Conservation (phyloP, 1,140 invertebrate genomes). For the Zaprionus inermis region DNA sequence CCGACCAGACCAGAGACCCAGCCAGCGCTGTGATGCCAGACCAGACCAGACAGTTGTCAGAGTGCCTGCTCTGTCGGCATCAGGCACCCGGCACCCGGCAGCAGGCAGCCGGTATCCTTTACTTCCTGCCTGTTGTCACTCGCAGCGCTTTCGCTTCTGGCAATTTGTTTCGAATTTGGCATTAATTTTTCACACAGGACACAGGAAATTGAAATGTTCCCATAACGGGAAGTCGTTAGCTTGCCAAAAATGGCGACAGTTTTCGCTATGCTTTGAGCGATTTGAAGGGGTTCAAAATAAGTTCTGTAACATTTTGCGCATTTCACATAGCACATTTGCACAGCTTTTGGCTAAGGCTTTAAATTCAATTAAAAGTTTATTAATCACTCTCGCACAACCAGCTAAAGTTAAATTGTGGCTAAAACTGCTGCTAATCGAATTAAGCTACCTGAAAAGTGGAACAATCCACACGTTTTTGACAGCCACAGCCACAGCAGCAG, state of each 20-base stretch:
- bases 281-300: not conserved
- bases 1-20: not conserved
- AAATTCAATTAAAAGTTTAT: conserved; percentile 79
- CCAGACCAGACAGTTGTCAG: not conserved
- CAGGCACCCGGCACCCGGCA: too few relatives aligned
- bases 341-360: conserved; percentile 37
- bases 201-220: conserved; percentile 80
- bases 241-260: conserved; percentile 42
- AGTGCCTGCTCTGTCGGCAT: not conserved
- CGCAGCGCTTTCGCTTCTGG: conserved; percentile 53
- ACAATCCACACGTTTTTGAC: conserved; percentile 15
- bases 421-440: conserved; percentile 26
- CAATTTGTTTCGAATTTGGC: conserved; percentile 79
- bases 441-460: conserved; percentile 20
- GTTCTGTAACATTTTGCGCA: conserved; percentile 32
- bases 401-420: conserved; percentile 31
- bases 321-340: not conserved
- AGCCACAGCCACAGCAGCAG: not conserved
- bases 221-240: conserved; percentile 74
- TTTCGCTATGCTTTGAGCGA: conserved; percentile 1
- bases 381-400: conserved; percentile 33
- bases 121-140: conserved; percentile 72
- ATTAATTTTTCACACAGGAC: conserved; percentile 79
- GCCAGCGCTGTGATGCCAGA: not conserved
- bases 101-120: conserved; percentile 63